phyloP scores from a whole-genome alignment of 2,888 invertebrate species.

The Dryobota labecula region DNA sequence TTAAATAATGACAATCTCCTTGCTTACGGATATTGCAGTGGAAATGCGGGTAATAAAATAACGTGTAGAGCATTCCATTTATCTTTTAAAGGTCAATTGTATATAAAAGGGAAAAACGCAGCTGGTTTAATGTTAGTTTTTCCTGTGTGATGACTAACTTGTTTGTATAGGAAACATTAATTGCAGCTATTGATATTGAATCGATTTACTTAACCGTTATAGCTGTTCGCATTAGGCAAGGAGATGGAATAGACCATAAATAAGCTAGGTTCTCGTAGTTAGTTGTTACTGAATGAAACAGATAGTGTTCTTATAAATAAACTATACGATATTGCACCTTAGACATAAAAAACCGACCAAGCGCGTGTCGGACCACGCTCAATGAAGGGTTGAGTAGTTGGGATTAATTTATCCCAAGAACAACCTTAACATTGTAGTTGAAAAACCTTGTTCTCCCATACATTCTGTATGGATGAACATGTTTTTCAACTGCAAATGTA shows the following conservation, averaged over 20 bases:
- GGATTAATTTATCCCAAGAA: too few species aligned
- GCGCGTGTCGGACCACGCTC: too few species aligned
- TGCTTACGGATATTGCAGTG: slow-evolving; percentile 23
- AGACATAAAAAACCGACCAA: too few species aligned
- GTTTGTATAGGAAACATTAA: slow-evolving; percentile 6
- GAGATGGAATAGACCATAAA: not conserved
- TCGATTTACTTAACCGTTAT: slow-evolving; percentile 17
- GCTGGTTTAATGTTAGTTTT: slow-evolving; percentile 44
- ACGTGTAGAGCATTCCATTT: slow-evolving; percentile 17
- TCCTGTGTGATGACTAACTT: slow-evolving; percentile 44
- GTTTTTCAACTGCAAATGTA: too few species aligned
- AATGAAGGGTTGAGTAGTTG: too few species aligned
- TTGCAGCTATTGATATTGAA: slow-evolving; percentile 11
- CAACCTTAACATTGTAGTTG: too few species aligned
- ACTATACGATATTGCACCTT: not conserved
- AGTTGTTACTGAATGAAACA: not conserved
- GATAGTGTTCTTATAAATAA: not conserved
- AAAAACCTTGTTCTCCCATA: too few species aligned
- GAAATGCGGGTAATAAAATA: slow-evolving; percentile 42
- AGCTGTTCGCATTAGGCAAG: slow-evolving; percentile 15
- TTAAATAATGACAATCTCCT: not conserved
- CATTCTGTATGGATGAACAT: too few species aligned
- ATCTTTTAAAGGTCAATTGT: slow-evolving; percentile 38
- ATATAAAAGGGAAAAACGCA: slow-evolving; percentile 43
- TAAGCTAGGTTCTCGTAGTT: not conserved